Evolutionary conservation across 2,797 vertebrate genomes (phyloP).

Genomic region (Falco peregrinus): DNA sequence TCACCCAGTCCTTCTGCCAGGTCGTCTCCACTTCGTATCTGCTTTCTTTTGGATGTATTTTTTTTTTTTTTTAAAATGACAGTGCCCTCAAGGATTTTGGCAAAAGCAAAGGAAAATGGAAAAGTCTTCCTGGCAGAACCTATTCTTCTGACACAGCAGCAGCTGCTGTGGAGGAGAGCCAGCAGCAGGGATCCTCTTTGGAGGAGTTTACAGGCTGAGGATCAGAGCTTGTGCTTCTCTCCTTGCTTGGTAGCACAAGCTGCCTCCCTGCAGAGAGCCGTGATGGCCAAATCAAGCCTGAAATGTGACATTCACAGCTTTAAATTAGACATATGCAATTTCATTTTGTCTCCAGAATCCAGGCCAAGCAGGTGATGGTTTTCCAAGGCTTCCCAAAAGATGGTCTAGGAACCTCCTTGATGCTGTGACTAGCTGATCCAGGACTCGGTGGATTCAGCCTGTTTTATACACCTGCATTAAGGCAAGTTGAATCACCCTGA

Average conservation of each 20-base stretch:
- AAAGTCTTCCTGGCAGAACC: slow-evolving; percentile 8
- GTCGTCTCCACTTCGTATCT: background rate
- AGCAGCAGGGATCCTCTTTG: slow-evolving; percentile 26
- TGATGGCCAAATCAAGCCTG: slow-evolving; percentile 52
- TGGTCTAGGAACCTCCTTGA: background rate
- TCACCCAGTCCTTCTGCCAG: background rate
- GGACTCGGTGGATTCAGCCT: background rate
- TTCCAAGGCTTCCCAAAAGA: background rate
- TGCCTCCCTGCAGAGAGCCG: background rate
- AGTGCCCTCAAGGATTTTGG: background rate
- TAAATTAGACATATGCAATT: background rate
- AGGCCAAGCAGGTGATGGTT: background rate
- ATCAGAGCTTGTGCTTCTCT: slow-evolving; percentile 13
- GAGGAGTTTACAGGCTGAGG: slow-evolving; percentile 24
- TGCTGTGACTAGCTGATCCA: background rate
- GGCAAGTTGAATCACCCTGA: background rate
- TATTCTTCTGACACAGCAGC: slow-evolving; percentile 20
- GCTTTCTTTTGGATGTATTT: background rate
- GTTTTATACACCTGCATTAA: background rate
- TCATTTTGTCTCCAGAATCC: background rate
- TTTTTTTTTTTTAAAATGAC: background rate
- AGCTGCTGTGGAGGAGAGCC: slow-evolving; percentile 35
- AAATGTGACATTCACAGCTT: slow-evolving; percentile 31
- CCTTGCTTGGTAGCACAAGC: slow-evolving; percentile 1
- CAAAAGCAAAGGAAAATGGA: slow-evolving; percentile 16